Evolutionary conservation across 1,140 invertebrate species (phyloP).

Genomic region (Formica selysi): DNA sequence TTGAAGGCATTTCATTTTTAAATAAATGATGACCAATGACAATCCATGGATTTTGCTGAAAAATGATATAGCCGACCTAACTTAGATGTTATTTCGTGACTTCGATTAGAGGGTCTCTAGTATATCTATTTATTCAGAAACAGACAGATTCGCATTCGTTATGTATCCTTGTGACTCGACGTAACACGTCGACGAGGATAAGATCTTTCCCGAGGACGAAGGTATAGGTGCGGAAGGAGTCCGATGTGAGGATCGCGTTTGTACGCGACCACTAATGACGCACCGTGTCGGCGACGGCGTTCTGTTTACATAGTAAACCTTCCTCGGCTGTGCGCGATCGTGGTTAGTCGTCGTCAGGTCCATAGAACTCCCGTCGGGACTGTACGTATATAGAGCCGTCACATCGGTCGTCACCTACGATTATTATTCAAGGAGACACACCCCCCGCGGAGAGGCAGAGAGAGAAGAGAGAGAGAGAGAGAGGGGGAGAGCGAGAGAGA

Average conservation of each 20-base stretch:
- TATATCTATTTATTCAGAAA: background rate
- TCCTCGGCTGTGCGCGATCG: slow-evolving; percentile 37
- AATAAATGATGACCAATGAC: too few species aligned
- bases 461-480: background rate
- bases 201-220: slow-evolving; percentile 15
- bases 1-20: too few species aligned
- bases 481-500: background rate
- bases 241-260: slow-evolving; percentile 70
- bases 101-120: too few species aligned
- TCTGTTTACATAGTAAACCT: slow-evolving; percentile 84
- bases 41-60: too few species aligned
- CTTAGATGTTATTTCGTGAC: too few species aligned
- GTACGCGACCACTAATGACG: slow-evolving; percentile 83
- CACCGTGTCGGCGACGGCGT: slow-evolving; percentile 79
- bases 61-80: too few species aligned
- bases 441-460: background rate
- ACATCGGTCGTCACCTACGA: slow-evolving; percentile 72
- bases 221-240: slow-evolving; percentile 22
- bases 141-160: background rate
- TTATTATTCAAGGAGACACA: slow-evolving; percentile 76
- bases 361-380: slow-evolving; percentile 26
- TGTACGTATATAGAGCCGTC: slow-evolving; percentile 66
- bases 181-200: background rate
- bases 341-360: slow-evolving; percentile 55
- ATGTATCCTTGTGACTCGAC: background rate